Evolutionary conservation across 2,113 vertebrate genomes (phyloP), one percentile per base, ranked within the genome.

Genomic region (Pimephales promelas): DNA sequence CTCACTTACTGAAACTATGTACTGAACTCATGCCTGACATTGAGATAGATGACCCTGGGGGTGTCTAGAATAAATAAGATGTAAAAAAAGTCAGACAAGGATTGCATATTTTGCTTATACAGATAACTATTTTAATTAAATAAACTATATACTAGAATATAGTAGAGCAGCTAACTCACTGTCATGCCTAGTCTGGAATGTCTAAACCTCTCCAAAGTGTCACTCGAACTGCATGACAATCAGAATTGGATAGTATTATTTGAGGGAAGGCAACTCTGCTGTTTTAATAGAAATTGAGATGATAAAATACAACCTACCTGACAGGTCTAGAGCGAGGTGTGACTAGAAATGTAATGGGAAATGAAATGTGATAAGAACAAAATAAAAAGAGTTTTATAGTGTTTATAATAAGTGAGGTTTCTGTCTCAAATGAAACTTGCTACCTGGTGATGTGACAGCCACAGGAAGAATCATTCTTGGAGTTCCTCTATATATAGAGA

Each of bases 381-480:
- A 20, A 28, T 52, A 49, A 18, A 54, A 54, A 54, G 52, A 54
- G 52, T 18, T 22, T 54, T 22, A 47, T 11, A 72, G 11, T 26
- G n/a, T 47, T 72, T 57, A 20, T 54, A 75, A 14, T 20, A 59
- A 7, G 10, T 79, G 9, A 64, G 22, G 16, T 31, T 81, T 59
- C 4, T 9, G 24, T 9, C 31, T 62, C 28, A 47, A 66, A 68
- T 0, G 11, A 56, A 56, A 70, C 45, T 90, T 75, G 62, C 88
- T 93, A 94, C 95, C 94, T 87, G 96, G 96, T 4, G 96, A 94
- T 62, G 96, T 96, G 85, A 97, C 90, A 40, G 94, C 95, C 49
- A 97, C 93, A 26, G 95, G 96, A 16, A 95, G 94, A 16, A 95
- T 90, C 87, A 94, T 93, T 86, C 94, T 95, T 86, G 90, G 92